Conservation (phyloP, 2,888 invertebrate species). For the Chrysolina americana region DNA sequence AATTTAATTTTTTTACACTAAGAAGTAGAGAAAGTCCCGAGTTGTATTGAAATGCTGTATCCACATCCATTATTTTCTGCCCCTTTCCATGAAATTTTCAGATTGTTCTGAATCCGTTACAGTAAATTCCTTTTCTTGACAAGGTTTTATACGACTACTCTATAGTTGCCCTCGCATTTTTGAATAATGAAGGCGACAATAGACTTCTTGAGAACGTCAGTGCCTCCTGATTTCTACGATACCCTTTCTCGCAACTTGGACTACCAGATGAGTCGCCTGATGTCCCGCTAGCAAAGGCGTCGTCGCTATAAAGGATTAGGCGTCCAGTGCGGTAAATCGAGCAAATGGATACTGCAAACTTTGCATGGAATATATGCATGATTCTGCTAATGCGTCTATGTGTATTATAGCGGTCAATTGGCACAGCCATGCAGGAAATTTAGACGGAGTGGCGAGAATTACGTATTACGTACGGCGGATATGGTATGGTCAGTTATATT, state of each 20-base stretch:
- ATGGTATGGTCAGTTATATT: neutral
- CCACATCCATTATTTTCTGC: no score
- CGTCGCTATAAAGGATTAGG: constrained; percentile 35
- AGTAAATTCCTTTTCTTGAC: no score
- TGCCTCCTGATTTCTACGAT: neutral
- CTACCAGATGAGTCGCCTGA: neutral
- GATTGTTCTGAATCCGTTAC: no score
- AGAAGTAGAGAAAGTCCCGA: no score
- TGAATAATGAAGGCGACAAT: no score
- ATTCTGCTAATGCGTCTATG: constrained; percentile 30
- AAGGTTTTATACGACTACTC: no score
- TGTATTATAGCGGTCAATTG: constrained; percentile 2
- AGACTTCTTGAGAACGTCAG: neutral
- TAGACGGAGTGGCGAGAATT: neutral
- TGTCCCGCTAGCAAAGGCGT: constrained; percentile 6
- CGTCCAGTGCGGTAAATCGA: constrained; percentile 40
- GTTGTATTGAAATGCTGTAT: no score
- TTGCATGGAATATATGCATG: constrained; percentile 36
- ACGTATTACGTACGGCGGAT: neutral
- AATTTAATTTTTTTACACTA: no score
- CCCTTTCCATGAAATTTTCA: no score
- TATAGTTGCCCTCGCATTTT: no score
- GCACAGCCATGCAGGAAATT: constrained; percentile 7
- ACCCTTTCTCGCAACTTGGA: neutral
- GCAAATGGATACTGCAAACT: constrained; percentile 43